Conservation (phyloP, 2,113 vertebrate species). For the Stomatorhinus ivindoensis region DNA sequence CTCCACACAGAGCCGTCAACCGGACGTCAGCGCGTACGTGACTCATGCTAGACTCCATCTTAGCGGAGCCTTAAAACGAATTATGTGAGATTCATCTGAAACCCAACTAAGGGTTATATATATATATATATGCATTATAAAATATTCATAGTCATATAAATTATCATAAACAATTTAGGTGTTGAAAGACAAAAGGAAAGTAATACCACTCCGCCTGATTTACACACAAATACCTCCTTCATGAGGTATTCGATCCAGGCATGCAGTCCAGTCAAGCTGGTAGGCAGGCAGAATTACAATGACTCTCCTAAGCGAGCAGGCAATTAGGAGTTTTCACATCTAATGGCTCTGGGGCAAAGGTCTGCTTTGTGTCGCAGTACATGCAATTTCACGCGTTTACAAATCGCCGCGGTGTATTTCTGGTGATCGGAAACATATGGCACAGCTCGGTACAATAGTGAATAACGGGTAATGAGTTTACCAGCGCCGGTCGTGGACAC, state of each 20-base stretch:
- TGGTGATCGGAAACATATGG: background rate
- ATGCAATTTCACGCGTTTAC: conserved; percentile 12
- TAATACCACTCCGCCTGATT: background rate
- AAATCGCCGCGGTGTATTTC: conserved; percentile 5
- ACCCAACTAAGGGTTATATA: background rate
- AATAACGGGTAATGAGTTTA: conserved; percentile 42
- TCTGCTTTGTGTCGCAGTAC: conserved; percentile 18
- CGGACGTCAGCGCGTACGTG: background rate
- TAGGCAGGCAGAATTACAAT: conserved; percentile 37
- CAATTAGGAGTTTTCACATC: conserved; percentile 37
- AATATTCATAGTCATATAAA: background rate
- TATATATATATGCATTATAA: conserved; percentile 24
- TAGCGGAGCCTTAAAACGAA: background rate
- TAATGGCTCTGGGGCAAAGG: conserved; percentile 21
- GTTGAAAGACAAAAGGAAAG: background rate
- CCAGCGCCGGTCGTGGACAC: conserved; percentile 94
- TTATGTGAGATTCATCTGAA: background rate
- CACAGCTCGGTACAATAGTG: background rate
- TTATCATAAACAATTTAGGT: background rate
- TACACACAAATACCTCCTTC: conserved; percentile 26
- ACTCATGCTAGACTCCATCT: background rate
- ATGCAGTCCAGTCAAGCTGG: conserved; percentile 30
- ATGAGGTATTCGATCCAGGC: conserved; percentile 32
- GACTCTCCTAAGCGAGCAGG: conserved; percentile 30
- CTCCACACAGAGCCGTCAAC: background rate